phyloP scores from a whole-genome alignment of 2,113 vertebrate genomes.

The Seriola quinqueradiata region DNA sequence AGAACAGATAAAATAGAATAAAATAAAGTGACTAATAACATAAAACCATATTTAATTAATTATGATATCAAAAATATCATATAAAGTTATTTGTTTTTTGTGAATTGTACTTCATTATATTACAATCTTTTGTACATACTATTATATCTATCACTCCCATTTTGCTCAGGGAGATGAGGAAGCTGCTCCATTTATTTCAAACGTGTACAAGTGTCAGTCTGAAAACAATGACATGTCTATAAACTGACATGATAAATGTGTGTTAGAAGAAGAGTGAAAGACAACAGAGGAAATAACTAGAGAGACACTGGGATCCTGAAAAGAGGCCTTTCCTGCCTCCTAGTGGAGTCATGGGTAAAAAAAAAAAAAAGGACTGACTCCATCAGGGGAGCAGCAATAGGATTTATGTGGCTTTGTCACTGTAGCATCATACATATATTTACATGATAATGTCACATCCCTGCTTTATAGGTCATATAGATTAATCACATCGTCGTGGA shows the following conservation, averaged over 20 bases:
- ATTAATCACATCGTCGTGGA: not conserved
- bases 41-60: too few species aligned
- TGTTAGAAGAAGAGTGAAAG: constrained; percentile 2
- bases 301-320: not conserved
- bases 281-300: not conserved
- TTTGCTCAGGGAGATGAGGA: not conserved
- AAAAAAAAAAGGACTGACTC: not conserved
- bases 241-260: not conserved
- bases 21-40: too few species aligned
- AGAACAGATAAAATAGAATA: too few species aligned
- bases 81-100: not conserved
- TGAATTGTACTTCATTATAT: not conserved
- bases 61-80: too few species aligned
- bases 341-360: constrained; percentile 67
- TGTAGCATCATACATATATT: not conserved
- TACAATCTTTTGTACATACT: not conserved
- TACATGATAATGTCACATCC: not conserved
- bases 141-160: not conserved
- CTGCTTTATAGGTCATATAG: not conserved
- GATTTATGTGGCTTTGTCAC: not conserved
- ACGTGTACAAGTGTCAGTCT: constrained; percentile 4
- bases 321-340: constrained; percentile 77
- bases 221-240: constrained; percentile 10
- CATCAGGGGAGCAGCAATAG: not conserved
- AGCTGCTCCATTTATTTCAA: not conserved